phyloP scores from a whole-genome alignment of 2,888 invertebrate species.

The Ichneumoninae sp. region DNA sequence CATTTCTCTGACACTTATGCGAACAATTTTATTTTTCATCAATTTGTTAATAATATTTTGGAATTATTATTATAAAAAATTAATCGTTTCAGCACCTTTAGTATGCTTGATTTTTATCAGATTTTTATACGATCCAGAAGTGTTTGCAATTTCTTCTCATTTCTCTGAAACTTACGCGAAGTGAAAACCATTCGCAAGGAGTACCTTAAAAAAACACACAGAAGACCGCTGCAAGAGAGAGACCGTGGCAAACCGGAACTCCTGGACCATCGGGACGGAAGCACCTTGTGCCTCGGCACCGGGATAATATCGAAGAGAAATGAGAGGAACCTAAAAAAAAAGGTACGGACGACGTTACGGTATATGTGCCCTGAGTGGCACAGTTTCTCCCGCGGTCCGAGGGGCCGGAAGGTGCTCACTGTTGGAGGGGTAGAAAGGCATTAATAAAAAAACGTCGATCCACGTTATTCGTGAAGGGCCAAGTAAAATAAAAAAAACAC shows the following conservation, averaged over 20 bases:
- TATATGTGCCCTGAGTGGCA: constrained; percentile 81
- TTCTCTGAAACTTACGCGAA: no score
- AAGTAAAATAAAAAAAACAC: constrained; percentile 75
- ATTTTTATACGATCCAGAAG: no score
- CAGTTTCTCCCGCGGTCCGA: constrained; percentile 77
- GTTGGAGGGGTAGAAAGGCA: constrained; percentile 71
- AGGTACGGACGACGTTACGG: constrained; percentile 78
- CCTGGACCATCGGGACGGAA: constrained; percentile 75
- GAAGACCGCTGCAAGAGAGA: constrained; percentile 53
- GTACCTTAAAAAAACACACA: constrained; percentile 34
- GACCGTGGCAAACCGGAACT: constrained; percentile 73
- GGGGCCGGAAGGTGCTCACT: constrained; percentile 69
- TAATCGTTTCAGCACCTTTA: no score
- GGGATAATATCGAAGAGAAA: constrained; percentile 59
- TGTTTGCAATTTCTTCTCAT: no score
- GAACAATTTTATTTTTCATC: no score
- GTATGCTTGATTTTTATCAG: no score
- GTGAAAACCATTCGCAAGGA: no score
- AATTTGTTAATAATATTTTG: no score
- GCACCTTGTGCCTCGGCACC: constrained; percentile 77
- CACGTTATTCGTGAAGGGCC: constrained; percentile 21
- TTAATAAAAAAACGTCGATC: constrained; percentile 66
- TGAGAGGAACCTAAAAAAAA: constrained; percentile 59
- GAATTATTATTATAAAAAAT: no score
- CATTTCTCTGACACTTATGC: no score